Evolutionary conservation across 2,797 vertebrate genomes (phyloP).

Genomic region (Characodon lateralis): DNA sequence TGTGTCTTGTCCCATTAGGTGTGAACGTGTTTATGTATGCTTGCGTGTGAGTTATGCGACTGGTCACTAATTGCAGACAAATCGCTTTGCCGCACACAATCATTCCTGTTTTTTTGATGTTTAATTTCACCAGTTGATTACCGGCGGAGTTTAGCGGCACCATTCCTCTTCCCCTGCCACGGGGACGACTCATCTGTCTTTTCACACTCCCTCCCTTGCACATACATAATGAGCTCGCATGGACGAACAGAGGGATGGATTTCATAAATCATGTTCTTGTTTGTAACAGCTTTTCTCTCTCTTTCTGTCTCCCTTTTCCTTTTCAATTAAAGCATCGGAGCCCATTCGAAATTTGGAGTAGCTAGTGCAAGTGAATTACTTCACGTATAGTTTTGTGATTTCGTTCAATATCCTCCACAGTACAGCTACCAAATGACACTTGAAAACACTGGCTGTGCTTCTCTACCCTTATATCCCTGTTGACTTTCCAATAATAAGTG

Average conservation of each 20-base stretch:
- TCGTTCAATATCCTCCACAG: constrained; percentile 48
- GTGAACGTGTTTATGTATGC: constrained; percentile 65
- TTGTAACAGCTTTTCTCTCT: constrained; percentile 80
- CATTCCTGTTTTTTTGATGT: constrained; percentile 83
- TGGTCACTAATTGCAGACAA: constrained; percentile 84
- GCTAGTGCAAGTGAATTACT: constrained; percentile 64
- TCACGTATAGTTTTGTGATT: constrained; percentile 64
- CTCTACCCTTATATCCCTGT: constrained; percentile 59
- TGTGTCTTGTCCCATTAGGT: constrained; percentile 67
- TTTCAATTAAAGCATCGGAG: constrained; percentile 74
- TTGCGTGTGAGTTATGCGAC: constrained; percentile 75
- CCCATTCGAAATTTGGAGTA: constrained; percentile 63
- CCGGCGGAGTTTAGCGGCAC: constrained; percentile 73
- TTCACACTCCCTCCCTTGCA: constrained; percentile 56
- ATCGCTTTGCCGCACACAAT: constrained; percentile 86
- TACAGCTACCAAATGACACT: constrained; percentile 60
- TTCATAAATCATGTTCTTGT: constrained; percentile 87
- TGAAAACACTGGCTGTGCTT: constrained; percentile 42
- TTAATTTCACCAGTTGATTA: constrained; percentile 87
- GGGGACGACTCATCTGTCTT: constrained; percentile 79
- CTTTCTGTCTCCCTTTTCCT: constrained; percentile 69
- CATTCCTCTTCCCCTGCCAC: constrained; percentile 76
- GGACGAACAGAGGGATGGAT: constrained; percentile 81
- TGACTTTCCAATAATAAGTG: constrained; percentile 67
- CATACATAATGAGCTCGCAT: constrained; percentile 80